Conservation (phyloP, 2,888 invertebrate genomes). For the Rugalucina vietnamica region DNA sequence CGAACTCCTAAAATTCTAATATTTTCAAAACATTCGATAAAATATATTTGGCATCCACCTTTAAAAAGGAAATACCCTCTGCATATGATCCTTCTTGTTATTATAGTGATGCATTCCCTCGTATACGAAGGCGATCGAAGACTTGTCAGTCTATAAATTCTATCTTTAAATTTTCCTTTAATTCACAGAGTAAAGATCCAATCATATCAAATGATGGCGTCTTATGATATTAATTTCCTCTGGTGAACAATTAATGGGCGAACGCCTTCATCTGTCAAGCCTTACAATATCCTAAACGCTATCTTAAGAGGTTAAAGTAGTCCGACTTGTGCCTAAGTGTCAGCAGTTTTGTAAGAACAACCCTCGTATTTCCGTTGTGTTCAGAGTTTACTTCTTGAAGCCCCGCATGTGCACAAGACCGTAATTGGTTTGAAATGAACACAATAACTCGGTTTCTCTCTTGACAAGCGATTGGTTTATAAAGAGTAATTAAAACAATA, state of each 20-base stretch:
- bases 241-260: not conserved
- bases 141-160: not conserved
- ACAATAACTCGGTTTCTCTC: not conserved
- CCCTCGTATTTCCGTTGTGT: not conserved
- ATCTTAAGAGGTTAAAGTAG: not conserved
- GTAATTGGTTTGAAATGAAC: slow-evolving; percentile 11
- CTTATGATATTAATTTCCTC: not conserved
- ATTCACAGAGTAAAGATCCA: not conserved
- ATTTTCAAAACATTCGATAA: too few relatives aligned
- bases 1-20: too few relatives aligned
- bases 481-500: slow-evolving; percentile 2
- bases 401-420: not conserved
- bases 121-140: too few relatives aligned
- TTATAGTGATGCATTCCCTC: too few relatives aligned
- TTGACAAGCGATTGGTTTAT: not conserved
- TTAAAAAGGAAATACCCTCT: too few relatives aligned
- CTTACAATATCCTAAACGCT: not conserved
- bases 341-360: not conserved
- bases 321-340: not conserved
- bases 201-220: not conserved
- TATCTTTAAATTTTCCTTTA: not conserved
- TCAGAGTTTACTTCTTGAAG: slow-evolving; percentile 1
- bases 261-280: not conserved
- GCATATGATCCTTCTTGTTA: too few relatives aligned
- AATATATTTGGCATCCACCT: too few relatives aligned